phyloP scores from a whole-genome alignment of 2,797 vertebrate species.

The Eremophila alpestris region DNA sequence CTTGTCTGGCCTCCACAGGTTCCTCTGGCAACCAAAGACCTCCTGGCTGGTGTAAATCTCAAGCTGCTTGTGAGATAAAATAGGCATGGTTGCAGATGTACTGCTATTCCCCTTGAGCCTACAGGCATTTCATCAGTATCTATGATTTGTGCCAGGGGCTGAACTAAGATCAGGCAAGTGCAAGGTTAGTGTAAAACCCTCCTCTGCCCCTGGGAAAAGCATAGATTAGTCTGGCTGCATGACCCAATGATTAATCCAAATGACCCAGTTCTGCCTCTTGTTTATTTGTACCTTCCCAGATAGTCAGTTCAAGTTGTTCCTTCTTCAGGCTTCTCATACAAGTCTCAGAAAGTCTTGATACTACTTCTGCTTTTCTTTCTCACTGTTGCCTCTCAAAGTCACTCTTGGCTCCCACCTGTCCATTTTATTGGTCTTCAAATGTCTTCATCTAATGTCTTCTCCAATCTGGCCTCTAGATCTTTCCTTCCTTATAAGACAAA shows the following conservation, averaged over 20 bases:
- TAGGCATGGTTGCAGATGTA: slow-evolving; percentile 36
- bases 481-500: not conserved
- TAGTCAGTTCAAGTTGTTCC: not conserved
- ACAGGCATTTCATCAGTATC: slow-evolving; percentile 28
- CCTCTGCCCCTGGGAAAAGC: slow-evolving; percentile 20
- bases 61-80: slow-evolving; percentile 44
- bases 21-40: slow-evolving; percentile 20
- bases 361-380: not conserved
- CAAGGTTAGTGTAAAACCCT: not conserved
- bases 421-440: not conserved
- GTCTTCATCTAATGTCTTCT: not conserved
- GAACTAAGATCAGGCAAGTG: slow-evolving; percentile 26
- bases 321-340: not conserved
- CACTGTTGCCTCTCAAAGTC: not conserved
- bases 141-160: not conserved
- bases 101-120: slow-evolving; percentile 30
- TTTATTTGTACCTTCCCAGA: slow-evolving; percentile 37
- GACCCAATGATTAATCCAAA: slow-evolving; percentile 27
- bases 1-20: not conserved
- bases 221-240: not conserved
- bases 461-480: not conserved
- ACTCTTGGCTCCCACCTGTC: not conserved
- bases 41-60: not conserved
- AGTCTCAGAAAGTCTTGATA: not conserved
- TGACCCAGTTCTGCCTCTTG: slow-evolving; percentile 26